A percentile compares a stretch with the other conserved stretches of the same genome.
Evolutionary conservation across 2,797 vertebrate genomes (phyloP).

Genomic region (Neosilurus hyrtlii): DNA sequence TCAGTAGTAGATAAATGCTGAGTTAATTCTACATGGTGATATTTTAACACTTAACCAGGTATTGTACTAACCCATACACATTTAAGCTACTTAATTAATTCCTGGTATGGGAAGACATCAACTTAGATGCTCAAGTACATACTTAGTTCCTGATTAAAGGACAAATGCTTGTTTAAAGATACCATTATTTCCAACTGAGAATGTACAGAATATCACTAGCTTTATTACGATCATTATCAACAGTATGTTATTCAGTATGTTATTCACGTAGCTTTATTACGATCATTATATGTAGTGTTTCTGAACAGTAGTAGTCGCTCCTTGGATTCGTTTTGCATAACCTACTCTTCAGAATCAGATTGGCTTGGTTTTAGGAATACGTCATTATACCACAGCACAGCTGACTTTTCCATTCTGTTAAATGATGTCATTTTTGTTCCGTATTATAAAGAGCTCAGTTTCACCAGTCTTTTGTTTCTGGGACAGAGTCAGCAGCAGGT

Average conservation of each 20-base stretch:
- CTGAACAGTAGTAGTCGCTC: neutral
- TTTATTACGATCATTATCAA: neutral
- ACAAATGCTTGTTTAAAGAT: neutral
- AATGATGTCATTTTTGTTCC: neutral
- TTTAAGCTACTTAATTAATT: neutral
- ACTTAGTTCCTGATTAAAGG: neutral
- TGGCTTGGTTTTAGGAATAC: neutral
- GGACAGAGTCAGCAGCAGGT: slow-evolving; percentile 18
- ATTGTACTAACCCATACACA: neutral
- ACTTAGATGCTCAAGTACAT: neutral
- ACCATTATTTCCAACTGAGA: neutral
- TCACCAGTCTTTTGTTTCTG: neutral
- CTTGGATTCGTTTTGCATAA: neutral
- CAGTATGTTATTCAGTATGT: too few species aligned
- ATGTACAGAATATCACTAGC: neutral
- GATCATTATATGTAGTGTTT: neutral
- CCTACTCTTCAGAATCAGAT: neutral
- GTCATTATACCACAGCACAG: neutral
- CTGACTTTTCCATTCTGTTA: neutral
- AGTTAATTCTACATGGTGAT: neutral
- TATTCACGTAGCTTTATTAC: too few species aligned
- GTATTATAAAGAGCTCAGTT: neutral
- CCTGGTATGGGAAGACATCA: too few species aligned
- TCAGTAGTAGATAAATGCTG: neutral
- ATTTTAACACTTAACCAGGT: neutral